Evolutionary conservation across 2,888 invertebrate genomes (phyloP), one percentile per base, ranked within the genome.

Genomic region (Drosophila dives): DNA sequence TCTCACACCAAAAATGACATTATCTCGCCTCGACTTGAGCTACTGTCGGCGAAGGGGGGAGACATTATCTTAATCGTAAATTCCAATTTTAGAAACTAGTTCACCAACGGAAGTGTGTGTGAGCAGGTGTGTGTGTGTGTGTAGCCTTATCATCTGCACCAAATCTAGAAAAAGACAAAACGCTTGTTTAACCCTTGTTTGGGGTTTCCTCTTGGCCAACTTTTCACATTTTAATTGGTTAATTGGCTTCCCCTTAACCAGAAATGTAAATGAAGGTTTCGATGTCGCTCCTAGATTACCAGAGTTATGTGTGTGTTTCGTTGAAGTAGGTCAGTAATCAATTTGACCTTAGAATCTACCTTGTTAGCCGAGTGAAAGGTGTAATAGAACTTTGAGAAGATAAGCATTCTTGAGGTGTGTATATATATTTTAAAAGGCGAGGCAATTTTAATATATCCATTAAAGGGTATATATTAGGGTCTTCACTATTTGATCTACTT

Each of bases 151-250:
- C 81, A 23, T 26, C n/a, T 12, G 48, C 63, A 56, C 29, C 33
- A 68, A 58, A 82, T 81, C 82, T 54, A 23, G 36, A 48, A 29
- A 45, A 45, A 45, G 15, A 81, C 76, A 79, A 81, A 81, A 80
- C 69, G 62, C 62, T 51, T 49, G 51, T 10, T 78, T 80, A 80
- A 81, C 81, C 77, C 72, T 71, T 80, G 40, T 40, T 42, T 56
- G 64, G 76, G 34, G 40, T 48, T 53, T 23, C 15, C 29, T 8
- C 48, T 72, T 69, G 75, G 48, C 50, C 63, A 73, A 79, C 70
- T 75, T 75, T 80, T 80, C 75, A 72, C 68, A 70, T 79, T 87
- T 82, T 89, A 89, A 89, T 89, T 89, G 89, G 81, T 81, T 89
- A 89, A 89, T 89, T 87, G 84, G 84, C 71, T 68, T 69, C 53